phyloP scores from a whole-genome alignment of 2,888 invertebrate genomes.

The Clivina fossor region DNA sequence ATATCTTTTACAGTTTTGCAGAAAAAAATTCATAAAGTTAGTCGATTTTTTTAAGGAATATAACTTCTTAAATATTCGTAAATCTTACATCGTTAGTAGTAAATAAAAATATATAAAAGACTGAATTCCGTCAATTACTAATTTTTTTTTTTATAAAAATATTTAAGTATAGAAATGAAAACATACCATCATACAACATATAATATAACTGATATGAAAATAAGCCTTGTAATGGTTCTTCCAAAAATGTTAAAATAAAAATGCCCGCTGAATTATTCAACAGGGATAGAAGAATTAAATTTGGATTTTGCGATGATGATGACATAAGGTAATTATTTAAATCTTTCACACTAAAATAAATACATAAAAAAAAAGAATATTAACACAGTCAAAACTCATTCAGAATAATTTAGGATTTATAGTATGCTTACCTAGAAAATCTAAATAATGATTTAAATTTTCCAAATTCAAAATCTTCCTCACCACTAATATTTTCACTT shows the following conservation, averaged over 20 bases:
- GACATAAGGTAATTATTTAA: slow-evolving; percentile 20
- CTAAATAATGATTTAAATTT: slow-evolving; percentile 5
- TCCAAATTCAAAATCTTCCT: not conserved
- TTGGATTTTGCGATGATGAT: slow-evolving; percentile 3
- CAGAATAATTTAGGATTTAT: no score
- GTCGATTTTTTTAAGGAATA: no score
- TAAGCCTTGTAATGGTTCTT: not conserved
- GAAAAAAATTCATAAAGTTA: no score
- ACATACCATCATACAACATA: slow-evolving; percentile 19
- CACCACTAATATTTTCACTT: not conserved
- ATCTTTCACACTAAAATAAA: slow-evolving; percentile 7
- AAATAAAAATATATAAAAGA: no score
- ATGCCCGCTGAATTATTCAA: slow-evolving; percentile 14
- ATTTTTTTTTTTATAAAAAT: not conserved
- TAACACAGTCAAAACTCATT: no score
- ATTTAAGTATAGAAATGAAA: not conserved
- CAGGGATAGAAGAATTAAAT: slow-evolving; percentile 9
- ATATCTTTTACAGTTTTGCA: no score
- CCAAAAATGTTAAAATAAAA: slow-evolving; percentile 14
- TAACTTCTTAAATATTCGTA: no score
- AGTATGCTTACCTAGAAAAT: slow-evolving; percentile 1
- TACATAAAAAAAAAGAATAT: no score
- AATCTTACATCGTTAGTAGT: no score
- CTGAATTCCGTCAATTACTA: no score
- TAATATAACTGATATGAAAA: slow-evolving; percentile 20